Base-by-base conservation (phyloP, 2,113 vertebrate genomes). In the Brachionichthys hirsutus region DNA sequence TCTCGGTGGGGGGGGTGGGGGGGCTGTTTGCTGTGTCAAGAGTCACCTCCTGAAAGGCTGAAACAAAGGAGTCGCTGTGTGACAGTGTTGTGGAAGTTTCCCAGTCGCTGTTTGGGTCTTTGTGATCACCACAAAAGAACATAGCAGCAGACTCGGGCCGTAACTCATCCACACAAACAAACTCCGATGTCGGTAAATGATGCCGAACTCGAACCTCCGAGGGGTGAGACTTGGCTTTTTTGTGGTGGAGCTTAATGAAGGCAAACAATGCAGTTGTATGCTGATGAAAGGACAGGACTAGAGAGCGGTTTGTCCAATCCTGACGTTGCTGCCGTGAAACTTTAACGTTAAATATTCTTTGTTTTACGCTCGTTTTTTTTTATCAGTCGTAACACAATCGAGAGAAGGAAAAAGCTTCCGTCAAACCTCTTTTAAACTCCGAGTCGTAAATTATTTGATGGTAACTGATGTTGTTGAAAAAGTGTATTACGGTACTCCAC, bases 111-210 rank as follows among this genome's bases (percentile, higher is more conserved):
- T 73, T 62, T 52, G 65, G 73, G 73, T 69, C 81, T 88, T 91
- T 89, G 89, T 87, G 84, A 88, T 89, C 70, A 86, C 84, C 86
- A 80, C 88, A 89, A 87, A 85, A 85, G 78, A 84, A 85, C 82
- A 90, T 87, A 83, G 75, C 87, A 88, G 82, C 69, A 80, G 81
- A 83, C 70, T 82, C 85, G 84, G 81, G 84, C 87, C 75, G 87
- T 90, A 90, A 89, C 81, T 91, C 88, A 89, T 87, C 87, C 82
- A 57, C 81, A 73, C 85, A 91, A 91, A 90, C 89, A 89, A 86
- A 89, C 85, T 87, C 75, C 85, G 85, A 88, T 88, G 89, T 86
- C 65, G 54, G 86, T 86, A 91, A 91, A 91, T 83, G 83, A 90
- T 84, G 83, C 88, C n/a, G 70, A 88, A 84, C 78, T 70, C 68